A percentile compares a stretch with the other conserved stretches of the same genome.
Conservation (phyloP, 2,113 vertebrate genomes). For the Toxotes chatareus region DNA sequence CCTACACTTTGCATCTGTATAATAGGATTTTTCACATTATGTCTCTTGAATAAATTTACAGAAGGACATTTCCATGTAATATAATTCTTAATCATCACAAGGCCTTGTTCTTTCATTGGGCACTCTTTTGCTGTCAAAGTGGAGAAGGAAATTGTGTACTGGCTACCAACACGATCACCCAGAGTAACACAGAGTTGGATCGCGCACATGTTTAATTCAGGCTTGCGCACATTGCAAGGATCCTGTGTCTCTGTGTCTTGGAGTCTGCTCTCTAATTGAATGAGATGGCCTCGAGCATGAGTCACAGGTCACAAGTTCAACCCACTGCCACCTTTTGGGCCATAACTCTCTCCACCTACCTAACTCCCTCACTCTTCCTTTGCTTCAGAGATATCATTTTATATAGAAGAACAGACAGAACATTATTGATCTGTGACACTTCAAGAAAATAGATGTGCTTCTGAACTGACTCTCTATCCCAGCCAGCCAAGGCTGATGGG, state of each 20-base stretch:
- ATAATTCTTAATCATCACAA: conserved; percentile 50
- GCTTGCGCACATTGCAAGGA: conserved; percentile 4
- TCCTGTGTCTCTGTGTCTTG: conserved; percentile 33
- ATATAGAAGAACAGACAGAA: conserved; percentile 52
- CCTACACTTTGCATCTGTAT: conserved; percentile 56
- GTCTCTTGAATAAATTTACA: conserved; percentile 63
- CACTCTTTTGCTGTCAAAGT: conserved; percentile 19
- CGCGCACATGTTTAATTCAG: conserved; percentile 55
- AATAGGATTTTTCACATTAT: conserved; percentile 58
- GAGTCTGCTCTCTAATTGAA: conserved; percentile 63
- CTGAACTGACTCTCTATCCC: conserved; percentile 41
- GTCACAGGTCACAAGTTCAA: conserved; percentile 63
- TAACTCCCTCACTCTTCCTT: conserved; percentile 39
- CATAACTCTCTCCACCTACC: conserved; percentile 49
- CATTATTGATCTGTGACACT: conserved; percentile 64
- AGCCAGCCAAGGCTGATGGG: conserved; percentile 47
- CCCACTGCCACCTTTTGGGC: conserved; percentile 32
- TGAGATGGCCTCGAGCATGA: conserved; percentile 44
- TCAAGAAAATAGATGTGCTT: conserved; percentile 66
- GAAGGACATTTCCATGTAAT: conserved; percentile 31
- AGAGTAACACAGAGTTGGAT: conserved; percentile 16
- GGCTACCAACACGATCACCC: background rate
- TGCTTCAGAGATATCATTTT: conserved; percentile 54
- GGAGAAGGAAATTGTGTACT: conserved; percentile 9
- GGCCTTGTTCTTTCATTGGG: conserved; percentile 26